Conservation (phyloP, 23 tunicate genomes). For the Styela clava region DNA sequence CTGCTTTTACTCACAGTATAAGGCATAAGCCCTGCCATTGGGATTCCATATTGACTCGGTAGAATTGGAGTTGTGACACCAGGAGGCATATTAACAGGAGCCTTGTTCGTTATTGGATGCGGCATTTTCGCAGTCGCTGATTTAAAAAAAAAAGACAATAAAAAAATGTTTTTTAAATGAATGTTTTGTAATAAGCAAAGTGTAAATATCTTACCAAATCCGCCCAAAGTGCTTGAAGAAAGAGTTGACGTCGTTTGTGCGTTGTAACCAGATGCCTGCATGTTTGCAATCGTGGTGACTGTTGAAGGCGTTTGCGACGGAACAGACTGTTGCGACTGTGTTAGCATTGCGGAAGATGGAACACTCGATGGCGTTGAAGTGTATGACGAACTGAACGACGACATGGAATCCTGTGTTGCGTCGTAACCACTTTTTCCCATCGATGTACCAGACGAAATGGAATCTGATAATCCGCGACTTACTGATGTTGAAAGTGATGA, state of each 20-base stretch:
- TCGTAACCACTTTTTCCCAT: constrained; percentile 38
- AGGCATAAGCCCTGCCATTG: constrained; percentile 39
- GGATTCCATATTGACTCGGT: constrained; percentile 80
- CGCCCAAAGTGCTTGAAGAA: constrained; percentile 12
- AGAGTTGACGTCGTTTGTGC: background rate
- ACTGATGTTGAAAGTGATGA: constrained; percentile 34
- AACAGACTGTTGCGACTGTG: constrained; percentile 7
- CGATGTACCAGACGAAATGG: constrained; percentile 26
- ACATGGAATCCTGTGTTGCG: constrained; percentile 27
- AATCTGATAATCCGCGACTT: constrained; percentile 39
- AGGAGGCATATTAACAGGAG: constrained; percentile 65
- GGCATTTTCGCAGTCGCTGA: constrained; percentile 49
- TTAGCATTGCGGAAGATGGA: background rate
- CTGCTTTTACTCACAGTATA: constrained; percentile 29
- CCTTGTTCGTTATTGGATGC: constrained; percentile 22
- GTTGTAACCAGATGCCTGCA: background rate
- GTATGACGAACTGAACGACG: constrained; percentile 2
- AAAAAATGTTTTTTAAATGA: too few relatives aligned
- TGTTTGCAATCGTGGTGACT: background rate
- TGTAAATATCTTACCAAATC: constrained; percentile 34
- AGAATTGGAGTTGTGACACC: constrained; percentile 74
- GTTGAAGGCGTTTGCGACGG: background rate
- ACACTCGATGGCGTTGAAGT: constrained; percentile 5
- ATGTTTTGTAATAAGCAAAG: too few relatives aligned
- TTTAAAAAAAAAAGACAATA: too few relatives aligned